Conservation (phyloP, 2,113 vertebrate genomes). For the Dipodomys merriami region DNA sequence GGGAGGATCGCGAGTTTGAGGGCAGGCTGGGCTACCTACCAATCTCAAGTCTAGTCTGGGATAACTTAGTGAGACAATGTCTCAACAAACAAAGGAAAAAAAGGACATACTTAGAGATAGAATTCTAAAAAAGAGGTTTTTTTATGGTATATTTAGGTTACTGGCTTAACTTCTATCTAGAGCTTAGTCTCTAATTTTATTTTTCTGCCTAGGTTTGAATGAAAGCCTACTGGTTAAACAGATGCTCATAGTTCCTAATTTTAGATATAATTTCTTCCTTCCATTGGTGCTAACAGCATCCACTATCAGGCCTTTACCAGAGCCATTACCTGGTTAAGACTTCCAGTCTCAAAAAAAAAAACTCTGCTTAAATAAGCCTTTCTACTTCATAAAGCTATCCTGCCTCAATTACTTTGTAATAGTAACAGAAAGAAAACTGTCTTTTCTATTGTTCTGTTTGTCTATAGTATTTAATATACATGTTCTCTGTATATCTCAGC, state of each 20-base stretch:
- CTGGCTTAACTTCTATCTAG: neutral
- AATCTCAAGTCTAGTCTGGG: too few species aligned
- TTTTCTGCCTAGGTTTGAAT: neutral
- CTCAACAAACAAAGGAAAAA: too few species aligned
- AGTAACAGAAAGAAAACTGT: neutral
- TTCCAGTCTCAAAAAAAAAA: too few species aligned
- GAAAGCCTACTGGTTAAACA: conserved; percentile 3
- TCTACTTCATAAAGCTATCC: neutral
- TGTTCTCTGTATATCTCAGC: conserved; percentile 17
- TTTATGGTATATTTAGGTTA: too few species aligned
- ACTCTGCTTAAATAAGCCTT: too few species aligned
- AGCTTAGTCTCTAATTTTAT: conserved; percentile 27
- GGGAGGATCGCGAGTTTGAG: too few species aligned
- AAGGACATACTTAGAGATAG: too few species aligned
- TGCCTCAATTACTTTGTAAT: neutral
- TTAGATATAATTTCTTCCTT: neutral
- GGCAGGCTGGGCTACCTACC: too few species aligned
- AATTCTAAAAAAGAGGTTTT: too few species aligned
- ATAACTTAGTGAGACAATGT: too few species aligned
- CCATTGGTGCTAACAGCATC: too few species aligned
- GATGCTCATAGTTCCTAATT: neutral
- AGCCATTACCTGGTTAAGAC: neutral
- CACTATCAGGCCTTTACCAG: neutral
- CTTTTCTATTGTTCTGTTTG: conserved; percentile 9
- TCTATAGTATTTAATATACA: neutral